Base-by-base conservation (phyloP, 2,888 invertebrate genomes). In the Drosophila seclusa region DNA sequence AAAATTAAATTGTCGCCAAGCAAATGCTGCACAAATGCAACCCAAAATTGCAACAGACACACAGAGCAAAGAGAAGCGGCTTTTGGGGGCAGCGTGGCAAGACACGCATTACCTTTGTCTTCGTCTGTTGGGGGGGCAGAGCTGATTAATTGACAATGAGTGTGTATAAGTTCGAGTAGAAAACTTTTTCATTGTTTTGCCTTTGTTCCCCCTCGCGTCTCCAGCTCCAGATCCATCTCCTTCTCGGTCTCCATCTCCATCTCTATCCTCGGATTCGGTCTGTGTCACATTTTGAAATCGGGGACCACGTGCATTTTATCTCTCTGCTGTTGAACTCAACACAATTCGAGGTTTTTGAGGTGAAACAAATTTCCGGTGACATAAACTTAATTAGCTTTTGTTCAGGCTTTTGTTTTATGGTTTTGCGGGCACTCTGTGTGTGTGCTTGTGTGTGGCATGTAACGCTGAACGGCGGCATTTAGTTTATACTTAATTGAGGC, bases 321-420 rank as follows among this genome's bases (percentile, higher is more conserved):
- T 87, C 85, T 81, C 78, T 73, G 73, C 66, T 68, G 45, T 68
- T 73, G 55, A 70, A 78, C 82, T 82, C 84, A 82, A 78, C 87
- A 89, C 87, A 89, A 89, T 87, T 89, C 89, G 87, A 87, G 87
- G 88, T 89, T 91, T 91, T 91, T 90, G 91, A 91, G 90, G 91
- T 91, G 92, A 92, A 92, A 92, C 92, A 93, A 93, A 93, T 93
- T 93, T 92, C 91, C 92, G 92, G 92, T 92, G 93, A 93, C 93
- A 92, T 91, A 92, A 93, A 92, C 92, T 92, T 93, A 93, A 93
- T 93, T 93, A 93, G 92, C 92, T 92, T 92, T 92, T 91, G 92
- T 90, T 87, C 87, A 83, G 83, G 83, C 90, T 90, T 85, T 88
- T 91, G 85, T 91, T 79, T 85, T 70, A 85, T 83, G 83, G 88